Evolutionary conservation across 2,797 vertebrate species (phyloP).

Genomic region (Triplophysa yarkandensis): DNA sequence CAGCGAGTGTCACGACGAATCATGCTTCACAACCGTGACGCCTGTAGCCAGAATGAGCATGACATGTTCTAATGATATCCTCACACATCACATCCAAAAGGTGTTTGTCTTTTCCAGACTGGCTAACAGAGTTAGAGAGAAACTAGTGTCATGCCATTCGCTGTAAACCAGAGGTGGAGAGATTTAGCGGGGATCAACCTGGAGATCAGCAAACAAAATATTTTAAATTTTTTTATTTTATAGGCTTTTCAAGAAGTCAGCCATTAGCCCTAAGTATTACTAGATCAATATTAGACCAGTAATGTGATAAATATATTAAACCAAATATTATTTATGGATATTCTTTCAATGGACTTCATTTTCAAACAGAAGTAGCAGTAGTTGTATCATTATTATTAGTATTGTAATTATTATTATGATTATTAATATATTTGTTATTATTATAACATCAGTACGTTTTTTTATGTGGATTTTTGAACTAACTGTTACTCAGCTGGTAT

Average conservation of each 20-base stretch:
- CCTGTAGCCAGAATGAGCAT: slow-evolving; percentile 56
- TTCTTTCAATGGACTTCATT: too few relatives aligned
- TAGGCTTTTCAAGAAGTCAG: not conserved
- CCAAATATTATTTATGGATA: not conserved
- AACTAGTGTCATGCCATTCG: slow-evolving; percentile 43
- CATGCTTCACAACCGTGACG: slow-evolving; percentile 65
- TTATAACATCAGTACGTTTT: too few relatives aligned
- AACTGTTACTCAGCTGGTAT: too few relatives aligned
- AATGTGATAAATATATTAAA: not conserved
- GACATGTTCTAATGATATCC: slow-evolving; percentile 69
- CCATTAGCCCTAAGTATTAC: too few relatives aligned
- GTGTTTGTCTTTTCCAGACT: slow-evolving; percentile 76
- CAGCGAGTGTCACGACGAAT: slow-evolving; percentile 67
- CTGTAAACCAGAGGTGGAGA: slow-evolving; percentile 8
- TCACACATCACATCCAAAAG: slow-evolving; percentile 74
- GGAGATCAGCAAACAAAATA: not conserved
- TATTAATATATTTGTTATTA: too few relatives aligned
- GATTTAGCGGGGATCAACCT: slow-evolving; percentile 4
- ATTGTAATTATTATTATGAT: too few relatives aligned
- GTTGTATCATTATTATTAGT: too few relatives aligned
- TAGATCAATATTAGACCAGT: not conserved
- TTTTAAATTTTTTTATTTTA: too few relatives aligned
- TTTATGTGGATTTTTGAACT: too few relatives aligned
- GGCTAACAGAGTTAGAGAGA: slow-evolving; percentile 64
- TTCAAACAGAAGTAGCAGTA: too few relatives aligned